Evolutionary conservation across 2,113 vertebrate genomes (phyloP).

Genomic region (Lota lota): DNA sequence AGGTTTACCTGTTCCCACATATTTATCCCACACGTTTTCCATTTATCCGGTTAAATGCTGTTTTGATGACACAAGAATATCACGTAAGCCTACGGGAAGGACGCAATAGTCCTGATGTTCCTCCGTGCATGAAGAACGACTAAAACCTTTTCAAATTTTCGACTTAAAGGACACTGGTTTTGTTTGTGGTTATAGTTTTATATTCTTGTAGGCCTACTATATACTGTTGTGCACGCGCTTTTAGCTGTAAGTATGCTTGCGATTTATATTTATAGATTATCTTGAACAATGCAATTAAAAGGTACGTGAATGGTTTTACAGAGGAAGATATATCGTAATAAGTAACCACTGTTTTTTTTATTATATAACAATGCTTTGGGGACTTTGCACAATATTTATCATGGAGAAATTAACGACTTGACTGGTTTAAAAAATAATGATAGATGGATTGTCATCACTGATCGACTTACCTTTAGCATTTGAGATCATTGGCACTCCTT

Average conservation of each 20-base stretch:
- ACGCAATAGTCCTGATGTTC: neutral
- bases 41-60: too few species aligned
- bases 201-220: constrained; percentile 76
- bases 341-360: constrained; percentile 62
- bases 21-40: too few species aligned
- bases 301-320: constrained; percentile 55
- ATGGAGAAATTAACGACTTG: constrained; percentile 39
- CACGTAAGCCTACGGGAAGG: too few species aligned
- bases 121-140: neutral
- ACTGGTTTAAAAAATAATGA: too few species aligned
- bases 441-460: neutral
- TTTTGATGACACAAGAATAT: too few species aligned
- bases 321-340: constrained; percentile 57
- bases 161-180: constrained; percentile 61
- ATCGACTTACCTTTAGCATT: constrained; percentile 19
- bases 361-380: constrained; percentile 58
- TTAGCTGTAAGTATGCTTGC: constrained; percentile 82
- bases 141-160: too few species aligned
- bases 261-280: constrained; percentile 82
- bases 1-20: too few species aligned
- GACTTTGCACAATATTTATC: constrained; percentile 78
- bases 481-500: constrained; percentile 44
- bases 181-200: constrained; percentile 73
- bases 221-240: constrained; percentile 84
- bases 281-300: constrained; percentile 81